Conservation (phyloP, 2,888 invertebrate species). For the Anthophora plumipes region DNA sequence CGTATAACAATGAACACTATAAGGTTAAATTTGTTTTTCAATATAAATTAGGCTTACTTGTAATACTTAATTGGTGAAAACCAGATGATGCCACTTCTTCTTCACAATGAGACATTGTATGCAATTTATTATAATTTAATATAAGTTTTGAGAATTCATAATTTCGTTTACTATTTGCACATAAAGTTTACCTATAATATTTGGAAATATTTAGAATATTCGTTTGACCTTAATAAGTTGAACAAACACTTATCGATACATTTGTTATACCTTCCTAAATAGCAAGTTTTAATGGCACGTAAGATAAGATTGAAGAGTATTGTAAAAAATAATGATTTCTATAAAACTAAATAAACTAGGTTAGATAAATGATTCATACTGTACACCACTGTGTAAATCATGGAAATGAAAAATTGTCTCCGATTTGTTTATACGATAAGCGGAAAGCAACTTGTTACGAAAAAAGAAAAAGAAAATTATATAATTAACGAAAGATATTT, state of each 20-base stretch:
- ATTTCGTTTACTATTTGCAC: slow-evolving; percentile 49
- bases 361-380: not conserved
- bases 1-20: not conserved
- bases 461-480: slow-evolving; percentile 15
- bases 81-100: slow-evolving; percentile 85
- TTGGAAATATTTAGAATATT: not conserved
- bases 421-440: slow-evolving; percentile 17
- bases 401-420: slow-evolving; percentile 3
- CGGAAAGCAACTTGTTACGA: not conserved
- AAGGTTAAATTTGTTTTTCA: slow-evolving; percentile 7
- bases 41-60: slow-evolving; percentile 85
- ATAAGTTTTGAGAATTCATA: slow-evolving; percentile 59
- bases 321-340: not conserved
- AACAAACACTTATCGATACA: not conserved
- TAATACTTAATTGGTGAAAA: slow-evolving; percentile 89
- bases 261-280: not conserved
- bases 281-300: not conserved
- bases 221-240: slow-evolving; percentile 5
- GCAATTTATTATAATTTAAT: slow-evolving; percentile 58
- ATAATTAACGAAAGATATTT: slow-evolving; percentile 13
- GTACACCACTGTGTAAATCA: not conserved
- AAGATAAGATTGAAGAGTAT: not conserved
- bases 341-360: not conserved
- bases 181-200: slow-evolving; percentile 38
- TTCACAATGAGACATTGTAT: slow-evolving; percentile 83